Evolutionary conservation across 2,888 invertebrate genomes (phyloP), one percentile per base, ranked within the genome.

Genomic region (Bursaphelenchus okinawaensis): DNA sequence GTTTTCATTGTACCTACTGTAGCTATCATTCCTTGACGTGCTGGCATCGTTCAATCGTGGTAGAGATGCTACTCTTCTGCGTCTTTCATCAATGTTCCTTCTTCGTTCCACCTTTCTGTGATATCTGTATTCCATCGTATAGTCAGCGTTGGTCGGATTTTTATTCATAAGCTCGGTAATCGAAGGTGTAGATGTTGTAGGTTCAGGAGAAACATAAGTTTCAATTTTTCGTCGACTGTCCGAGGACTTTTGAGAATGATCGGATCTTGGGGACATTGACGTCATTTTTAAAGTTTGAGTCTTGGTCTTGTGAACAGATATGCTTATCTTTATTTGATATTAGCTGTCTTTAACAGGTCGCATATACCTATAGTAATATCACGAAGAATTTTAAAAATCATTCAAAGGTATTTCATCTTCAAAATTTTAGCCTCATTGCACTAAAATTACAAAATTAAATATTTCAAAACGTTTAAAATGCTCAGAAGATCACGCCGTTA

Each of bases 71-170:
- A 40, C 40, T 40, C 40, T 40, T 40, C 40, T 12, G 16, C 40
- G 40, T 40, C 40, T 1, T 40, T 40, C 40, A 40, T 40, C 40
- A 3, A 40, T 4, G n/a, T 50, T 23, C 23, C 60, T 31, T 4
- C 60, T 31, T 9, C 60, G 60, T 7, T 59, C 60, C n/a, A 59
- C 60, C 40, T 59, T 31, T 3, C 60, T 31, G 8, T 20, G 31
- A 31, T 50, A 59, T 4, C 50, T 40, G 28, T 59, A 59, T 24
- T 59, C 60, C 60, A 59, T 19, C 52, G 60, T 59, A 7, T 59
- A 59, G 57, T 59, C 40, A n/a, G 27, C 19, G 24, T 40, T 40
- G 12, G 40, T 40, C 40, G 40, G 40, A 4, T 40, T 40, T 40
- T 40, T 12, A 1, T 12, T n/a, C 40, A 40, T 40, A 12, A 40